These are phyloP conservation scores for Orthosia incerta DNA, from an alignment of 2,888 invertebrate species.

Conservation along the genomic window DNA sequence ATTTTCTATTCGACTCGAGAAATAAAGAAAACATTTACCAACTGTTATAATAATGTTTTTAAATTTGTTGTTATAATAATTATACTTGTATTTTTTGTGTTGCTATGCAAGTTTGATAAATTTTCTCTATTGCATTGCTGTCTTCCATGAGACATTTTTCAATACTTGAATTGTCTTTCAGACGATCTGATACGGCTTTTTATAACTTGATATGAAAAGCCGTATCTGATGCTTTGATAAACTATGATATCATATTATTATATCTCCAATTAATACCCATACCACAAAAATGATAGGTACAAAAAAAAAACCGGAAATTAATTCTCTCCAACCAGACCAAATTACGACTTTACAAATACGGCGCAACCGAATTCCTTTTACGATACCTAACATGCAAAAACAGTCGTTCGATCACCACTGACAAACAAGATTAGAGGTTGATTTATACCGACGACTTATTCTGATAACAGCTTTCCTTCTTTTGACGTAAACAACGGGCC, in stretches of 20 bases:
- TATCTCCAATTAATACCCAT: not conserved
- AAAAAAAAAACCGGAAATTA: slow-evolving; percentile 13
- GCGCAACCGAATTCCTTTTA: slow-evolving; percentile 32
- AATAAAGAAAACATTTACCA: too few species aligned
- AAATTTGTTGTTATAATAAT: too few species aligned
- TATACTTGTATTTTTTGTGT: not conserved
- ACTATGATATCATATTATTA: too few species aligned
- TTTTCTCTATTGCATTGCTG: not conserved
- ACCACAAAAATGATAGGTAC: not conserved
- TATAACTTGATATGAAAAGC: too few species aligned
- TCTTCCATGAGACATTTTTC: not conserved
- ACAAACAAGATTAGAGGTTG: slow-evolving; percentile 83
- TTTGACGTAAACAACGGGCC: slow-evolving; percentile 82
- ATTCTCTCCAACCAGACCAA: slow-evolving; percentile 14
- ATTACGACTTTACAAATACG: slow-evolving; percentile 49
- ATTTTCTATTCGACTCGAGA: not conserved
- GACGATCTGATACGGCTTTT: not conserved
- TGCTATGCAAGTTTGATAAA: too few species aligned
- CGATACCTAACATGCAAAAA: slow-evolving; percentile 69
- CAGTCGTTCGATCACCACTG: slow-evolving; percentile 77
- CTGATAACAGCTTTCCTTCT: slow-evolving; percentile 83
- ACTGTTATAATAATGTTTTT: too few species aligned
- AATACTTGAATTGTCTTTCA: not conserved
- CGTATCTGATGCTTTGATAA: too few species aligned
- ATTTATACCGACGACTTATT: slow-evolving; percentile 82